Percentiles rank a stretch among this genome's conserved stretches.
Evolutionary conservation across 2,888 invertebrate genomes (phyloP).

Genomic region (Cataglyphis rosenhaueri): DNA sequence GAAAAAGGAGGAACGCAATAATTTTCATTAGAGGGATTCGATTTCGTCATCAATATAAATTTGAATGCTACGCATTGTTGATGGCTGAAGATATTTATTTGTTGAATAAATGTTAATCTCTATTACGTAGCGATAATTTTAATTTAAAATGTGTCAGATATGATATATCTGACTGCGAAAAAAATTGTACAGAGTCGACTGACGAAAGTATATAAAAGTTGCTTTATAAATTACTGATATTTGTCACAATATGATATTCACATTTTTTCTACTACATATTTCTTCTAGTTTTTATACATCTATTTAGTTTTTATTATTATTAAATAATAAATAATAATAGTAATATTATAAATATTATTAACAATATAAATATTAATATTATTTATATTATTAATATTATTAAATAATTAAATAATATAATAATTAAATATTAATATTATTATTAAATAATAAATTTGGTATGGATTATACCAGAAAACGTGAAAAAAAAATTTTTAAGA

Average conservation of each 20-base stretch:
- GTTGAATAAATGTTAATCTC: not conserved
- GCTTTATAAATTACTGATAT: constrained; percentile 10
- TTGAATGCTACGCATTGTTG: not conserved
- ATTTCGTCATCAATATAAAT: not conserved
- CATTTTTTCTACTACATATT: not conserved
- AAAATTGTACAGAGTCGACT: not conserved
- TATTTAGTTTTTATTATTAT: constrained; percentile 15
- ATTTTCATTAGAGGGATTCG: constrained; percentile 21
- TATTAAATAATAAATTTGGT: not conserved
- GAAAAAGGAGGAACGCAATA: not conserved
- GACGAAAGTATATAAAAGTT: not conserved
- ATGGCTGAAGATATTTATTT: constrained; percentile 20
- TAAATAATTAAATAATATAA: too few species aligned
- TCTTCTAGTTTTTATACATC: not conserved
- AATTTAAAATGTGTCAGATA: not conserved
- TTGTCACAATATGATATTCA: not conserved
- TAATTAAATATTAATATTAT: not conserved
- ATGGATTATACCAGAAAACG: not conserved
- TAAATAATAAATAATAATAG: not conserved
- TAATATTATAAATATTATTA: too few species aligned
- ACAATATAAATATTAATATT: too few species aligned
- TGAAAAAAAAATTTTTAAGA: constrained; percentile 7
- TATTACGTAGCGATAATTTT: not conserved
- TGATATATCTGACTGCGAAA: not conserved
- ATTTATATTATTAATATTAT: too few species aligned